A percentile compares a stretch with the other conserved stretches of the same genome.
These are phyloP conservation scores for Seladonia tumulorum DNA, from an alignment of 2,888 invertebrate species.

Conservation along the genomic window DNA sequence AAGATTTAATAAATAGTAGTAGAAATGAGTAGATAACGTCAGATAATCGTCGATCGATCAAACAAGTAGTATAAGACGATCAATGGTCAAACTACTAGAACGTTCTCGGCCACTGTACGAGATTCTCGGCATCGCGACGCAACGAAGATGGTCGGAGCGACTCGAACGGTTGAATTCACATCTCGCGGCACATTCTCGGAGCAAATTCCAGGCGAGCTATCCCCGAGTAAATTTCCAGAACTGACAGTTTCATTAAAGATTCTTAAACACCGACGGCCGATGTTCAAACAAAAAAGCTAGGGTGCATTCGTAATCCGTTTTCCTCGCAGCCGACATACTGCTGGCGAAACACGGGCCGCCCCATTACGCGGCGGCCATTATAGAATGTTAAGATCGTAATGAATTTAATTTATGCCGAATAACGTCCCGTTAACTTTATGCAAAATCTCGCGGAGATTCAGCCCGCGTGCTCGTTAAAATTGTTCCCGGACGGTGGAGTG, in stretches of 20 bases:
- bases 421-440: slow-evolving; percentile 10
- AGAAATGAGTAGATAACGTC: too few relatives aligned
- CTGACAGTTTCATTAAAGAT: not conserved
- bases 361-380: slow-evolving; percentile 11
- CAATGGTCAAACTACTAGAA: not conserved
- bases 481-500: not conserved
- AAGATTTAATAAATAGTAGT: too few relatives aligned
- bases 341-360: not conserved
- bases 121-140: not conserved
- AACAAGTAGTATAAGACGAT: not conserved
- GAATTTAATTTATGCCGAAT: slow-evolving; percentile 19
- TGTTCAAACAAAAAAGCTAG: not conserved
- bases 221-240: not conserved
- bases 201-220: not conserved
- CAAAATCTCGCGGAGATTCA: not conserved
- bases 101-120: not conserved
- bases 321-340: not conserved
- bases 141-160: not conserved
- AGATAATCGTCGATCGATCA: too few relatives aligned
- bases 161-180: not conserved
- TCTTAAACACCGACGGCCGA: not conserved
- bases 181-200: not conserved
- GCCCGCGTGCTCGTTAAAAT: slow-evolving; percentile 18
- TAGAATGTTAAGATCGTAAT: not conserved
- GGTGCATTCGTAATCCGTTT: not conserved